Percentiles rank a stretch among this genome's conserved stretches.
Conservation (phyloP, 2,888 invertebrate species). For the Myopa testacea region DNA sequence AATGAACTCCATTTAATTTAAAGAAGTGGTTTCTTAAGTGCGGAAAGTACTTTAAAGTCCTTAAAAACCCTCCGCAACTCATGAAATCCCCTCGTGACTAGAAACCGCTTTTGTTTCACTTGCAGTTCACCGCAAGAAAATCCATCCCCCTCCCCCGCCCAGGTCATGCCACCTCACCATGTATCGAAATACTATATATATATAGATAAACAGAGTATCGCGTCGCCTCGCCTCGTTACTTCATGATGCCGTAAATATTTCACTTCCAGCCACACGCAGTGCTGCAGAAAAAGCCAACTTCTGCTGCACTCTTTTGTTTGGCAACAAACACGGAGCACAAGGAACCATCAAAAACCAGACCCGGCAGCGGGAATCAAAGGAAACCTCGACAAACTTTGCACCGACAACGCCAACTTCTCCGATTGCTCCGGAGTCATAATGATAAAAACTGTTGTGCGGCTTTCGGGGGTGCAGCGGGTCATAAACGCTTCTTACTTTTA, state of each 20-base stretch:
- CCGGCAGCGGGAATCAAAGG: background rate
- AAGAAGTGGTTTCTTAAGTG: no score
- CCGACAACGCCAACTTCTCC: background rate
- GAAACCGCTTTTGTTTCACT: no score
- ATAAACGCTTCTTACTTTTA: background rate
- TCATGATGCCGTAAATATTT: slow-evolving; percentile 6
- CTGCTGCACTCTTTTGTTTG: background rate
- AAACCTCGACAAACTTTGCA: background rate
- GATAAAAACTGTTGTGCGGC: background rate
- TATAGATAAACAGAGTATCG: background rate
- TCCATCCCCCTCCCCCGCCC: background rate
- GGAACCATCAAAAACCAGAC: background rate
- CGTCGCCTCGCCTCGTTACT: background rate
- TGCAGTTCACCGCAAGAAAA: no score
- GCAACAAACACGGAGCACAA: background rate
- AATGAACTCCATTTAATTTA: no score
- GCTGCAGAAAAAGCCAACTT: background rate
- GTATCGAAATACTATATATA: background rate
- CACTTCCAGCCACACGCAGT: background rate
- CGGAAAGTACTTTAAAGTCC: no score
- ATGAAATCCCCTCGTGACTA: no score
- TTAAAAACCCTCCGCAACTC: no score
- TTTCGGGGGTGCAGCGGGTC: background rate
- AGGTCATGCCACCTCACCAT: background rate
- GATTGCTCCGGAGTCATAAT: background rate